Percentiles rank a stretch among this genome's conserved stretches.
These are phyloP conservation scores for Neodon shergylaensis DNA, from an alignment of 2,113 vertebrate genomes.

Conservation along the genomic window DNA sequence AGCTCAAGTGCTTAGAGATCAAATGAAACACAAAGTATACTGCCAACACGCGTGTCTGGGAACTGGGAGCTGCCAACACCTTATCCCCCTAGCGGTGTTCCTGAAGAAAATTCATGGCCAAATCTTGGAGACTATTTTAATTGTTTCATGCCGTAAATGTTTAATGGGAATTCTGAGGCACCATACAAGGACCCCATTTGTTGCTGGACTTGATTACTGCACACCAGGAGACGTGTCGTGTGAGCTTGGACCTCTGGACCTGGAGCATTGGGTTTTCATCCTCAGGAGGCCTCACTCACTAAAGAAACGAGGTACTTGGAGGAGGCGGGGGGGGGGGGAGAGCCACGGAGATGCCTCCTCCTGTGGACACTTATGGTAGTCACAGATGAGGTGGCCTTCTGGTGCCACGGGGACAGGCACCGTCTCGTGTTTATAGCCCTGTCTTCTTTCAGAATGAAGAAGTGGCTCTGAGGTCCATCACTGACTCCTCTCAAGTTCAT, in stretches of 20 bases:
- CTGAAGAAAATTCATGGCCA: slow-evolving; percentile 77
- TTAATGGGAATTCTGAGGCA: slow-evolving; percentile 68
- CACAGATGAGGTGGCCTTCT: not conserved
- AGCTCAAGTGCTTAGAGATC: slow-evolving; percentile 78
- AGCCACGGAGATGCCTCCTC: not conserved
- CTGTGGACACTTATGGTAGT: not conserved
- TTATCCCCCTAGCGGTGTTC: slow-evolving; percentile 80
- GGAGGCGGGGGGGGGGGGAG: not conserved
- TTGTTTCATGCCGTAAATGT: slow-evolving; percentile 83
- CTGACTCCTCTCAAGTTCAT: not conserved
- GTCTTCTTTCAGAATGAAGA: not conserved
- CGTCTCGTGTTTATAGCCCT: rapidly evolving
- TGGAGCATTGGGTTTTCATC: slow-evolving; percentile 53
- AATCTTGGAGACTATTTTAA: slow-evolving; percentile 83
- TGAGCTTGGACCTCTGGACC: not conserved
- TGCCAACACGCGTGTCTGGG: slow-evolving; percentile 82
- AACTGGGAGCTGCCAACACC: slow-evolving; percentile 80
- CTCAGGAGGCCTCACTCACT: not conserved
- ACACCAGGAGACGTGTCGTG: slow-evolving; percentile 63
- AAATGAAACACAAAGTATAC: slow-evolving; percentile 82
- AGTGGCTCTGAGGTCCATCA: not conserved
- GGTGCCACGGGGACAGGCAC: not conserved
- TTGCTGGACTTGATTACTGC: slow-evolving; percentile 68
- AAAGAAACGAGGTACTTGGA: not conserved
- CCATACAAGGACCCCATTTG: slow-evolving; percentile 75